These are phyloP conservation scores for Ptychobarbus kaznakovi DNA, from an alignment of 2,797 vertebrate species.

Conservation along the genomic window DNA sequence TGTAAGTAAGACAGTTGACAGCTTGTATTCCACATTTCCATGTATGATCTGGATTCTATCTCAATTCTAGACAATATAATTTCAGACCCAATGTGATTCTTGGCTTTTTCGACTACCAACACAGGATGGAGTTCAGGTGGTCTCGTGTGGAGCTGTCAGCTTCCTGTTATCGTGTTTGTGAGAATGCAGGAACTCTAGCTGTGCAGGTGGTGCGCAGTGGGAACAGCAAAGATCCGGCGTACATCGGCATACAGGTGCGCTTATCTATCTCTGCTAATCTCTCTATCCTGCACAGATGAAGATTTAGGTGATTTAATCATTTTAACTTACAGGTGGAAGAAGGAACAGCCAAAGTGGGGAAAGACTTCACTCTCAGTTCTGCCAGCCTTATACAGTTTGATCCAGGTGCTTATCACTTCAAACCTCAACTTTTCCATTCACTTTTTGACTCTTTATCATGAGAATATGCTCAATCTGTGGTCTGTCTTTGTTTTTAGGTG, in stretches of 20 bases:
- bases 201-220: conserved; percentile 76
- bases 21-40: neutral
- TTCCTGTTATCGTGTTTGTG: conserved; percentile 74
- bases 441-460: neutral
- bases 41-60: neutral
- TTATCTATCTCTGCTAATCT: neutral
- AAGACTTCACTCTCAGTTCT: conserved; percentile 78
- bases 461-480: neutral
- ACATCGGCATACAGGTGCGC: conserved; percentile 75
- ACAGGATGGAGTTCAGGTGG: conserved; percentile 76
- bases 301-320: neutral
- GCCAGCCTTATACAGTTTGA: conserved; percentile 78
- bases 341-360: conserved; percentile 72
- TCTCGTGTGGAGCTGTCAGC: conserved; percentile 74
- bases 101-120: conserved; percentile 42
- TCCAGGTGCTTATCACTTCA: conserved; percentile 68
- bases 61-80: neutral
- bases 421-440: neutral
- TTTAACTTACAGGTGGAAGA: conserved; percentile 73
- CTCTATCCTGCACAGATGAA: neutral
- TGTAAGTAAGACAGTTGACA: neutral
- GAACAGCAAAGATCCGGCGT: conserved; percentile 74
- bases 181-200: conserved; percentile 74
- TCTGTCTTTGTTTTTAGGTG: conserved; percentile 70
- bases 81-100: conserved; percentile 35